These are phyloP conservation scores for Nemurella pictetii DNA, from an alignment of 2,888 invertebrate genomes.

Conservation along the genomic window DNA sequence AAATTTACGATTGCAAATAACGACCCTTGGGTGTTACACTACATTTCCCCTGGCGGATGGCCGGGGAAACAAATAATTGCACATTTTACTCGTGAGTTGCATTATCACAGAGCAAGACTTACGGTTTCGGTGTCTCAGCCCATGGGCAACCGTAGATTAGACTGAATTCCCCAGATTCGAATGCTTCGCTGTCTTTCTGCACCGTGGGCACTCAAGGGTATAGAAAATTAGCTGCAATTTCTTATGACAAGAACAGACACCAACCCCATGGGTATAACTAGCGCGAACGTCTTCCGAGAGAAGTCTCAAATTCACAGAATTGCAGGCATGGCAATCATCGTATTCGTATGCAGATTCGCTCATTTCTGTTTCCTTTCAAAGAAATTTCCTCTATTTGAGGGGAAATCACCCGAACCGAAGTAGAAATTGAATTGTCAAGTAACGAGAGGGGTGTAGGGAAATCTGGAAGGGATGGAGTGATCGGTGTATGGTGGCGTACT, in stretches of 20 bases:
- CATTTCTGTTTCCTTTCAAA: not conserved
- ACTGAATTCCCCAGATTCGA: not conserved
- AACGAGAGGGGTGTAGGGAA: not conserved
- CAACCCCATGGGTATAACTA: too few relatives aligned
- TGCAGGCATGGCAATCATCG: not conserved
- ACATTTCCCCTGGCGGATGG: not conserved
- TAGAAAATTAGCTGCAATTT: not conserved
- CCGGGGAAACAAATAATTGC: not conserved
- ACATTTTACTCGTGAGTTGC: not conserved
- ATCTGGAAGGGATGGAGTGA: not conserved
- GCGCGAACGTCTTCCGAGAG: too few relatives aligned
- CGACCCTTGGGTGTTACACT: not conserved
- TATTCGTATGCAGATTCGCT: not conserved
- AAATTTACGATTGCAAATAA: not conserved
- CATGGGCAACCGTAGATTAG: not conserved
- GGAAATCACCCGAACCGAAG: too few relatives aligned
- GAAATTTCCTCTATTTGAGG: not conserved
- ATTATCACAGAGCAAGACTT: not conserved
- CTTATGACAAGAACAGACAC: too few relatives aligned
- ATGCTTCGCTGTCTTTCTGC: not conserved
- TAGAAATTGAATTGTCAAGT: not conserved
- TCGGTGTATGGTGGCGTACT: not conserved
- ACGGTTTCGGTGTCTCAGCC: not conserved
- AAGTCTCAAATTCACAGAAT: not conserved
- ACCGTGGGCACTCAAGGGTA: not conserved